These are phyloP conservation scores for Cinara cedri DNA, from an alignment of 2,888 invertebrate species.

Conservation along the genomic window DNA sequence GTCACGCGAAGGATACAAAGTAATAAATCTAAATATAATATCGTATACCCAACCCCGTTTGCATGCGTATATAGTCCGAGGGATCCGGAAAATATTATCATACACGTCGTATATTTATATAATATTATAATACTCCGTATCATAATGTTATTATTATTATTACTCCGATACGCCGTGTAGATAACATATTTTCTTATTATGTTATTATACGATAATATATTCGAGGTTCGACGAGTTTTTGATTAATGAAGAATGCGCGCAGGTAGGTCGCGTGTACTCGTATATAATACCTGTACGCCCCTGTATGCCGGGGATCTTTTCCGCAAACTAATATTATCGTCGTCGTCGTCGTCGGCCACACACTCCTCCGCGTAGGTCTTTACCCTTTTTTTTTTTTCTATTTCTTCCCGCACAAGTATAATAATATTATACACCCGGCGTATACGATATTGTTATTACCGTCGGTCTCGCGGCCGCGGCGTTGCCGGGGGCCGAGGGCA, in stretches of 20 bases:
- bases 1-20: background rate
- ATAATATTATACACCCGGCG: background rate
- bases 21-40: constrained; percentile 36
- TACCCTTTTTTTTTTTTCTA: too few species aligned
- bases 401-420: too few species aligned
- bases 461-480: background rate
- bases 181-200: background rate
- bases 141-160: background rate
- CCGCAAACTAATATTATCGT: constrained; percentile 14
- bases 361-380: too few species aligned
- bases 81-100: background rate
- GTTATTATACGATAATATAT: background rate
- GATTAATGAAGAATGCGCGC: constrained; percentile 29
- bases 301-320: background rate
- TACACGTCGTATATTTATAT: background rate
- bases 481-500: background rate
- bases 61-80: too few species aligned
- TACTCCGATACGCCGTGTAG: too few species aligned
- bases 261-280: background rate
- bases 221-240: constrained; percentile 14
- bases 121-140: constrained; percentile 21
- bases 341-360: too few species aligned
- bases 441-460: background rate
- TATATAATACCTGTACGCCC: too few species aligned
- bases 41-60: too few species aligned